phyloP scores from a whole-genome alignment of 2,797 vertebrate species.

The Silurus lanzhouensis region DNA sequence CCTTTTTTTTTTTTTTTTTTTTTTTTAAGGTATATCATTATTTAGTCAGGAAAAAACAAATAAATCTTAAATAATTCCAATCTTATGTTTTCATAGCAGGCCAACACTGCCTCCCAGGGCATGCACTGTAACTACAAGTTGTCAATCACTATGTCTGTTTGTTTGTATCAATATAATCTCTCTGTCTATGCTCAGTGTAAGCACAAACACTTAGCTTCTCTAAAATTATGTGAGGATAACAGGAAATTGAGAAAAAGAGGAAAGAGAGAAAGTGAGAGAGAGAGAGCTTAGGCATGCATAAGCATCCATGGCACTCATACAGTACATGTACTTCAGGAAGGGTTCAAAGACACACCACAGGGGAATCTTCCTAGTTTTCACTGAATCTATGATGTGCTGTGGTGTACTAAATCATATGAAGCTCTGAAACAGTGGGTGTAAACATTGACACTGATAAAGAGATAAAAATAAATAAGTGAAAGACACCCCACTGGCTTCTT shows the following conservation, averaged over 20 bases:
- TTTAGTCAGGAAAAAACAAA: background rate
- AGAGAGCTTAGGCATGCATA: constrained; percentile 54
- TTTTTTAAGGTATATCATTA: background rate
- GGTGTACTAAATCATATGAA: constrained; percentile 47
- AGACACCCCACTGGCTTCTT: constrained; percentile 33
- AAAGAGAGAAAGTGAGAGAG: background rate
- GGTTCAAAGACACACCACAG: constrained; percentile 54
- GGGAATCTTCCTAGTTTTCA: constrained; percentile 39
- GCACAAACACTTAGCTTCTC: constrained; percentile 24
- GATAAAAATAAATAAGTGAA: constrained; percentile 41
- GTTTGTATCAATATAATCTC: constrained; percentile 23
- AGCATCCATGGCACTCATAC: constrained; percentile 51
- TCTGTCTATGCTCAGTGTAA: constrained; percentile 24
- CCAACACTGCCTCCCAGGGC: constrained; percentile 69
- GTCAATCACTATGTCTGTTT: background rate
- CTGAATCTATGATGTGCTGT: constrained; percentile 50
- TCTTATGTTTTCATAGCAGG: constrained; percentile 38
- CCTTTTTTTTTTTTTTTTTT: background rate
- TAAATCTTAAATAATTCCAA: background rate
- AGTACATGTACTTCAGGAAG: constrained; percentile 39
- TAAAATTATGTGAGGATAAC: background rate
- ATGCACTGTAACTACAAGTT: constrained; percentile 53
- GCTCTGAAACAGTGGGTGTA: constrained; percentile 34
- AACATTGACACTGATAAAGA: constrained; percentile 37
- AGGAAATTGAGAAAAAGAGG: constrained; percentile 21